These are phyloP conservation scores for Taeniopygia guttata DNA, from an alignment of 2,797 vertebrate species.

Conservation along the genomic window DNA sequence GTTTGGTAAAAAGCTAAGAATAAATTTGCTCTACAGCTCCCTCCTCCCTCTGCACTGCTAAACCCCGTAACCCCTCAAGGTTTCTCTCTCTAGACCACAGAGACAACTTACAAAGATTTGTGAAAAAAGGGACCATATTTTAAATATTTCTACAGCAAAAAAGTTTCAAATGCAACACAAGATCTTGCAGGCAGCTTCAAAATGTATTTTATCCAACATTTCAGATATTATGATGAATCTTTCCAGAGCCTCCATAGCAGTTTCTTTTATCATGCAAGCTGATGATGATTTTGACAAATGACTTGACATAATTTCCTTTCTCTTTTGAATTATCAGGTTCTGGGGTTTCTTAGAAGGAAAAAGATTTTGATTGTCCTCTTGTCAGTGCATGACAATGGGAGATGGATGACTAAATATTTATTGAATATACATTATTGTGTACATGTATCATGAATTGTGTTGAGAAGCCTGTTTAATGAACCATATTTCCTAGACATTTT, in stretches of 20 bases:
- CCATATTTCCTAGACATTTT: background rate
- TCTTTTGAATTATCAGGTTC: background rate
- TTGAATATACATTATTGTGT: background rate
- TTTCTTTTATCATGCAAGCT: background rate
- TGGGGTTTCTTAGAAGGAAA: background rate
- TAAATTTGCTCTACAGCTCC: background rate
- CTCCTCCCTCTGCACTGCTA: background rate
- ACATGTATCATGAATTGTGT: background rate
- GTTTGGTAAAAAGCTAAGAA: background rate
- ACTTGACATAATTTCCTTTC: background rate
- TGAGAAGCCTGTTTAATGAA: background rate
- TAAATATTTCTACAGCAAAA: background rate
- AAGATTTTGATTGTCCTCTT: background rate
- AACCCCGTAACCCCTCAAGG: background rate
- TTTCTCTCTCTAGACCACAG: background rate
- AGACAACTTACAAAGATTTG: background rate
- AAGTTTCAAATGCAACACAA: background rate
- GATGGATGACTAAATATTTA: background rate
- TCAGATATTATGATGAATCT: background rate
- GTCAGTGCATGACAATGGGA: background rate
- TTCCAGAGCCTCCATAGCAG: background rate
- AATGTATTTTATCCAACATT: background rate
- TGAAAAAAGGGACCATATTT: background rate
- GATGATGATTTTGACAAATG: conserved; percentile 30
- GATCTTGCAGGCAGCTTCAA: background rate